These are phyloP conservation scores for Bimastos eiseni DNA, from an alignment of 2,888 invertebrate genomes.

Conservation along the genomic window DNA sequence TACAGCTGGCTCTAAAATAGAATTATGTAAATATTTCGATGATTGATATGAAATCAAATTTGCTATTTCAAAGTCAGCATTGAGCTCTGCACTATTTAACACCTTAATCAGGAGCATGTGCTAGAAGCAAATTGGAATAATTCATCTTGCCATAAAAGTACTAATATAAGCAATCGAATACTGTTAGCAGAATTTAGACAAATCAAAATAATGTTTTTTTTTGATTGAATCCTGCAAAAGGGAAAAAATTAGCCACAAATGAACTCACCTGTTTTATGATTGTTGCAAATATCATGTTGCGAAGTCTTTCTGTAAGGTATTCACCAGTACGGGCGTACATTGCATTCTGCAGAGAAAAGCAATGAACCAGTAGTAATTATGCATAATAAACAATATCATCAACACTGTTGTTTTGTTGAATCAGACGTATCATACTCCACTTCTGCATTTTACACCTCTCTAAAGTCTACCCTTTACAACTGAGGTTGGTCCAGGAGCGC, in stretches of 20 bases:
- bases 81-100: background rate
- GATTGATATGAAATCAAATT: too few relatives aligned
- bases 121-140: too few relatives aligned
- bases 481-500: too few relatives aligned
- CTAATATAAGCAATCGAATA: background rate
- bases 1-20: too few relatives aligned
- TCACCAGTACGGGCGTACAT: slow-evolving; percentile 80
- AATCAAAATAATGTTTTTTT: background rate
- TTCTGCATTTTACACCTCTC: too few relatives aligned
- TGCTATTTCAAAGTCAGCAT: too few relatives aligned
- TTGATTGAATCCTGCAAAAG: background rate
- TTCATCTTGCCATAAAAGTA: too few relatives aligned
- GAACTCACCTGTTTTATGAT: slow-evolving; percentile 65
- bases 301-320: slow-evolving; percentile 74
- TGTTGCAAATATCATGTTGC: slow-evolving; percentile 61
- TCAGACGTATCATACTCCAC: too few relatives aligned
- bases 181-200: background rate
- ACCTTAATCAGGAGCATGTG: too few relatives aligned
- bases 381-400: background rate
- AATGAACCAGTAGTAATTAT: background rate
- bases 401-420: too few relatives aligned
- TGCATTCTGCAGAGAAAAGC: slow-evolving; percentile 59
- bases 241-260: background rate
- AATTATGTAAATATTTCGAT: too few relatives aligned
- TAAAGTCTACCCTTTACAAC: too few relatives aligned